Evolutionary conservation across 2,113 vertebrate genomes (phyloP).

Genomic region (Nestor notabilis): DNA sequence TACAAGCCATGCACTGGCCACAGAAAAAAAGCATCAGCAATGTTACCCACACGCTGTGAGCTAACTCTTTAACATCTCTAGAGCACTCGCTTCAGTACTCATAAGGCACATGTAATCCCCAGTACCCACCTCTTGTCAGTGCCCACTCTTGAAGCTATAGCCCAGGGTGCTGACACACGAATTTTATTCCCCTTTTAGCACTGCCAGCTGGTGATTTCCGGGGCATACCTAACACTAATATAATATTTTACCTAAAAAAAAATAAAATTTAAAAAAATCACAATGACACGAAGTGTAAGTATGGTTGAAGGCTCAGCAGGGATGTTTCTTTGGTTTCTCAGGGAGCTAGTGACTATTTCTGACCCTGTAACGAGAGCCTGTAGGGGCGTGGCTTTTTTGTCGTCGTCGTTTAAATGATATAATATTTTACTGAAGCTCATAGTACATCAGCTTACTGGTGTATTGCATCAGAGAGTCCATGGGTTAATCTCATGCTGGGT

Average conservation of each 20-base stretch:
- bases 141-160: background rate
- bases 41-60: background rate
- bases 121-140: background rate
- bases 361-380: background rate
- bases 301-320: background rate
- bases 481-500: background rate
- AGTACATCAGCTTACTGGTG: background rate
- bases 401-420: background rate
- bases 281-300: background rate
- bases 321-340: background rate
- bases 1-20: background rate
- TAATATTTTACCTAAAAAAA: background rate
- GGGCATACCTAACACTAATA: background rate
- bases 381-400: background rate
- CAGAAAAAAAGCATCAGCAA: background rate
- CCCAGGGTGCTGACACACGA: background rate
- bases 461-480: background rate
- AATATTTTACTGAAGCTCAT: background rate
- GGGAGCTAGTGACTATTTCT: background rate
- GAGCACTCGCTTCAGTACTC: fast-evolving
- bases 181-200: background rate
- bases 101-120: fast-evolving
- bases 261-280: background rate
- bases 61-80: background rate
- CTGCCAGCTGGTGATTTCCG: background rate